Evolutionary conservation across 2,797 vertebrate species (phyloP).

Genomic region (Choloepus didactylus): DNA sequence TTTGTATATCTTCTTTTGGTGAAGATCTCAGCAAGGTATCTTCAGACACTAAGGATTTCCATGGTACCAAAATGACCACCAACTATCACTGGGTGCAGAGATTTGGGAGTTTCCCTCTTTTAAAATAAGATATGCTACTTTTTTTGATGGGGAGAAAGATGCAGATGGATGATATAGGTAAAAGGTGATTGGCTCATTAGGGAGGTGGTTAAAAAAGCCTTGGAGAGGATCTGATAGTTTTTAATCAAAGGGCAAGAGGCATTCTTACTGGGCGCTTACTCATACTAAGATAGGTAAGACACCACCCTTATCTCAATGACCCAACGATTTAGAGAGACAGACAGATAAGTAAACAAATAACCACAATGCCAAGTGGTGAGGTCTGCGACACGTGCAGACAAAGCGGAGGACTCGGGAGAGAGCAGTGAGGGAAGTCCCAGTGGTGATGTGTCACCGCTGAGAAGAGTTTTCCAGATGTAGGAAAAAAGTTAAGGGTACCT

Average conservation of each 20-base stretch:
- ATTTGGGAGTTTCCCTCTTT: background rate
- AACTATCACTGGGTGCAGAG: background rate
- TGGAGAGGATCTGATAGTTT: conserved; percentile 8
- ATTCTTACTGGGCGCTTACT: background rate
- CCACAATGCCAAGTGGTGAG: background rate
- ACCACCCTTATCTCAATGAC: background rate
- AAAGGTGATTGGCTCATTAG: background rate
- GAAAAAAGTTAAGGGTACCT: background rate
- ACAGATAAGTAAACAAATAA: background rate
- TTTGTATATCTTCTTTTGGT: background rate
- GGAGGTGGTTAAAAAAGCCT: background rate
- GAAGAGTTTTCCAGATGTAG: background rate
- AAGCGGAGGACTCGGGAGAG: background rate
- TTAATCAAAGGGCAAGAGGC: conserved; percentile 47
- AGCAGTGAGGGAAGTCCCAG: background rate
- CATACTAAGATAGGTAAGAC: conserved; percentile 31
- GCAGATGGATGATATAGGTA: background rate
- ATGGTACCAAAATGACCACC: background rate
- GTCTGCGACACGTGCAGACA: background rate
- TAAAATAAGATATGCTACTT: background rate
- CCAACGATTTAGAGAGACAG: background rate
- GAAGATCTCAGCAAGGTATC: background rate
- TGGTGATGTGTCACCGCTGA: background rate
- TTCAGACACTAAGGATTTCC: background rate
- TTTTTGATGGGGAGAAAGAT: background rate